Base-by-base conservation (phyloP, 2,113 vertebrate species). In the Macrotis lagotis region DNA sequence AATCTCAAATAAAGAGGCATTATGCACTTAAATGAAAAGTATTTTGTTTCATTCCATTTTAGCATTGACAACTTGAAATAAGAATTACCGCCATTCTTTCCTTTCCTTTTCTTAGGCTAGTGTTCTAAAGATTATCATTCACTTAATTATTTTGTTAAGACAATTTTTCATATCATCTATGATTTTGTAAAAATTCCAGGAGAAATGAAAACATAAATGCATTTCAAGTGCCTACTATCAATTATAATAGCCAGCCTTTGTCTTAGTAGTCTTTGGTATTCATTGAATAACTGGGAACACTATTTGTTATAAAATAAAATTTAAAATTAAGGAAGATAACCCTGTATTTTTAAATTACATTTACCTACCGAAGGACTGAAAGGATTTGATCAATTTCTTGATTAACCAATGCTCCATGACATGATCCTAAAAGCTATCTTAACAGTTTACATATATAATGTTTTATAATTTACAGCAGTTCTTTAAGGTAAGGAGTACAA, bases 101-200 rank as follows among this genome's bases (percentile, higher is more conserved):
- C 26, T 88, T 48, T 93, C 49, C 83, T 90, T 37, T 90, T 93
- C 89, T 94, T 90, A 12, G 96, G 19, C 1, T 95, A 91, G 93
- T 8, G 28, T 94, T 26, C 11, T 6, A 26, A 91, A 92, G 28
- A 55, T 50, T 51, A 49, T 12, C 91, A 94, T 25, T 25, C 94
- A 52, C 50, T 90, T 90, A 90, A 19, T 16, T 16, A n/a, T 83
- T 83, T 83, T 44, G 7, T 44, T 44, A 16, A 44, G 66, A 83
- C 37, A 83, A 44, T 44, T 83, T 83, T 83, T 74, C 4, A 44
- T 22, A 44, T n/a, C 6, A 8, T 37, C 31, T 66, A 66, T 66
- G 12, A 66, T n/a, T 83, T 83, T 83, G 37, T 83, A 44, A 83
- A 44, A 83, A 8, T 14, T 44, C 14, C 66, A 83, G 19, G 55